Percentiles rank a stretch among this genome's conserved stretches.
phyloP scores from a whole-genome alignment of 1,140 invertebrate species.

The Bombus turneri region DNA sequence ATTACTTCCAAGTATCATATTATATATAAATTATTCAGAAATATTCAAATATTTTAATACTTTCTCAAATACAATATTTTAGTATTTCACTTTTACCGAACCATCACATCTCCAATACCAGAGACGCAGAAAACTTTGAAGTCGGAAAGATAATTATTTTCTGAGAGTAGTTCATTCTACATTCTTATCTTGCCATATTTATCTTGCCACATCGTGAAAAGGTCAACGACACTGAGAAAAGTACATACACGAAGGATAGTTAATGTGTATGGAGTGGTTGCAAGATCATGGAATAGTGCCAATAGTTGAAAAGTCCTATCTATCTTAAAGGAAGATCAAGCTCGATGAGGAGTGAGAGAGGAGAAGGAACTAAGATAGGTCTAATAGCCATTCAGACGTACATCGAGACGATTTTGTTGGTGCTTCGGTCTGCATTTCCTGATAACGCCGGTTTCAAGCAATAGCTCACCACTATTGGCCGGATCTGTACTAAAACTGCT shows the following conservation, averaged over 20 bases:
- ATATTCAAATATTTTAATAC: too few relatives aligned
- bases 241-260: not conserved
- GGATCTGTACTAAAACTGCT: not conserved
- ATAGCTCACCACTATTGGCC: not conserved
- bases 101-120: too few relatives aligned
- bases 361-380: not conserved
- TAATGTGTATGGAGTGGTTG: slow-evolving; percentile 5
- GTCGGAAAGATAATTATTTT: too few relatives aligned
- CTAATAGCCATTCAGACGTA: not conserved
- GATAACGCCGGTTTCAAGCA: not conserved
- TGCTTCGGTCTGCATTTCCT: not conserved
- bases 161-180: not conserved
- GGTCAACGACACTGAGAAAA: slow-evolving; percentile 5
- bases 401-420: not conserved
- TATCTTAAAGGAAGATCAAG: slow-evolving; percentile 38
- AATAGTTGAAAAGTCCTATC: slow-evolving; percentile 49
- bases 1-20: too few relatives aligned
- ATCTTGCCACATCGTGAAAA: not conserved
- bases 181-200: not conserved
- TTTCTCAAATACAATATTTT: too few relatives aligned
- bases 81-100: too few relatives aligned
- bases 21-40: too few relatives aligned
- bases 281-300: slow-evolving; percentile 52
- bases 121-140: too few relatives aligned
- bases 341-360: not conserved